These are phyloP conservation scores for Malacoraja senta DNA, from an alignment of 2,797 vertebrate genomes.

Conservation along the genomic window DNA sequence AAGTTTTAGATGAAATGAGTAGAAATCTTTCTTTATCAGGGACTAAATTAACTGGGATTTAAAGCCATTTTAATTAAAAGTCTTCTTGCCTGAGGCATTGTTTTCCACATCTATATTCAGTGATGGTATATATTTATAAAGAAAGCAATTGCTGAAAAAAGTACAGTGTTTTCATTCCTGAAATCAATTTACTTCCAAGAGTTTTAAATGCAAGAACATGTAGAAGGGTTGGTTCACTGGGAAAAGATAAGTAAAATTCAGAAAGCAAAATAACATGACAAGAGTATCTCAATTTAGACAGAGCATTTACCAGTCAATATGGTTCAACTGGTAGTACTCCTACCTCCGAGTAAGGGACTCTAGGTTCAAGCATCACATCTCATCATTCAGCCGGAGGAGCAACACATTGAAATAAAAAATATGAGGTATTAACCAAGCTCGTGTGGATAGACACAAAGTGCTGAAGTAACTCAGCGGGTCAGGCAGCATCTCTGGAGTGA, in stretches of 20 bases:
- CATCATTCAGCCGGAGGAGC: too few relatives aligned
- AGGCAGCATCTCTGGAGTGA: too few relatives aligned
- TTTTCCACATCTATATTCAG: neutral
- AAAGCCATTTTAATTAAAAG: neutral
- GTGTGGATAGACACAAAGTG: too few relatives aligned
- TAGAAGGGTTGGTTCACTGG: neutral
- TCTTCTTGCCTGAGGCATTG: neutral
- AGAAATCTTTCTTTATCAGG: neutral
- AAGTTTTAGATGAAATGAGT: neutral
- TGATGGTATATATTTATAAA: neutral
- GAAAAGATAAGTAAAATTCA: neutral
- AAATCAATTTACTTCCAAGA: neutral
- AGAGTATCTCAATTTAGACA: neutral
- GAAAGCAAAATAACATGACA: neutral
- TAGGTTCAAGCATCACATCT: too few relatives aligned
- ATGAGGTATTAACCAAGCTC: too few relatives aligned
- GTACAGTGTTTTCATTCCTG: neutral
- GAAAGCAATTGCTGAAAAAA: neutral
- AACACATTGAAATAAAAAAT: too few relatives aligned
- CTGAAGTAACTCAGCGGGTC: too few relatives aligned
- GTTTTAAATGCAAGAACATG: neutral
- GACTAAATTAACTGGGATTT: neutral
- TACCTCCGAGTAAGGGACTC: too few relatives aligned
- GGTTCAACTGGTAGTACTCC: neutral
- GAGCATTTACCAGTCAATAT: neutral